Evolutionary conservation across 2,797 vertebrate species (phyloP), one percentile per base, ranked within the genome.

Genomic region (Acropternis orthonyx): DNA sequence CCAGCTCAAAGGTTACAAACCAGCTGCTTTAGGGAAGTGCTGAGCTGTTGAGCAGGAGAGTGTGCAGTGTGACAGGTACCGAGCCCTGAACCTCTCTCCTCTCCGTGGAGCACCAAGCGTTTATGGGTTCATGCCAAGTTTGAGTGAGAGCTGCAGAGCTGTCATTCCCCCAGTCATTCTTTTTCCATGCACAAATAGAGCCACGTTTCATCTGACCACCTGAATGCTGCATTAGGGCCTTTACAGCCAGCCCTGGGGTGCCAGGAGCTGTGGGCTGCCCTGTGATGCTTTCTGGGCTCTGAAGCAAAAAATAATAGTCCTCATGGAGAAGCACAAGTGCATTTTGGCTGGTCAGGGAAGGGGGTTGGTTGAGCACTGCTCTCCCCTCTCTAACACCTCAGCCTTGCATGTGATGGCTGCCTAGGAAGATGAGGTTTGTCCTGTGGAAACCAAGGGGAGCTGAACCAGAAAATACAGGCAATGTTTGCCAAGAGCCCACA

Each of bases 1-100:
- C 56, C 44, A 37, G 77, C 72, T 55, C 52, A 0, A 23, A 27
- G 39, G 52, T 23, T 32, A 11, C 37, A 24, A 55, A 51, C 23
- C 2, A 1, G 58, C 58, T 55, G 69, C 22, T 26, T 14, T 9
- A 1, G 77, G 41, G n/a, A n/a, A 18, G 62, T 3, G 14, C 74
- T 21, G 68, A 62, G 49, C 67, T 43, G 39, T 27, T 30, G 5
- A 23, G 49, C 44, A 14, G 0, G 0, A 19, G 1, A 1, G 6
- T 3, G 3, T n/a, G 28, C 36, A 5, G 23, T 7, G 36, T 52
- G 9, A 68, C 34, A 23, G 56, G 24, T 54, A 17, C 66, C 2
- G 36, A 46, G 41, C 58, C 58, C 72, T 14, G 27, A 32, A 14
- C 43, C 67, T 48, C 59, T 21, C 30, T 20, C 62, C 36, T 63